Percentiles rank a stretch among this genome's conserved stretches.
These are phyloP conservation scores for Girardinus metallicus DNA, from an alignment of 2,797 vertebrate genomes.

Conservation along the genomic window DNA sequence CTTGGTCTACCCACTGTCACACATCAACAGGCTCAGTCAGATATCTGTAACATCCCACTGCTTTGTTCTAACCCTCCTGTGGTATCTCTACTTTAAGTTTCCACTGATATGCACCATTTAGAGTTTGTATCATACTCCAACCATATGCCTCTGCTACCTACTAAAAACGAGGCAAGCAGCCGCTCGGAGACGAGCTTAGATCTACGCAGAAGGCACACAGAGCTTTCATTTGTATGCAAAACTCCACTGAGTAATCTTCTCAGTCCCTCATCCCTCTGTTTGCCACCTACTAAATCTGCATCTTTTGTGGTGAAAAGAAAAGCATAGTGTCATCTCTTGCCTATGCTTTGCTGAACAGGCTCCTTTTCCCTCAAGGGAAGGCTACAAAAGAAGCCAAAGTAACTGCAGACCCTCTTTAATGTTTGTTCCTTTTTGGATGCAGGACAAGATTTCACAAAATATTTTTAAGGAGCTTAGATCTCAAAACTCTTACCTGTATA, in stretches of 20 bases:
- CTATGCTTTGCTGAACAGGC: conserved; percentile 1
- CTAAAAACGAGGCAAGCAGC: conserved; percentile 32
- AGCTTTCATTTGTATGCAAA: conserved; percentile 51
- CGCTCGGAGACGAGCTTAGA: conserved; percentile 30
- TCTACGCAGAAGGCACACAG: conserved; percentile 24
- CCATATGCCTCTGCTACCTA: conserved; percentile 49
- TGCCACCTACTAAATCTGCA: conserved; percentile 42
- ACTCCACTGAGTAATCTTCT: conserved; percentile 51
- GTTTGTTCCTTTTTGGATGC: neutral
- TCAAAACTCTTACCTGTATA: conserved; percentile 90
- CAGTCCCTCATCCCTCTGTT: conserved; percentile 36
- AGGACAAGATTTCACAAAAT: neutral
- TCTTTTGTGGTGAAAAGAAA: conserved; percentile 33
- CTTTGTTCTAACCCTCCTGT: conserved; percentile 58
- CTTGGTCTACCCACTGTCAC: conserved; percentile 62
- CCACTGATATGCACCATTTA: conserved; percentile 49
- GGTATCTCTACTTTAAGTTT: conserved; percentile 59
- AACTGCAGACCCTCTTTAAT: neutral
- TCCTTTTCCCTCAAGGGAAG: neutral
- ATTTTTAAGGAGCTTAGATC: neutral
- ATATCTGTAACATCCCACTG: conserved; percentile 61
- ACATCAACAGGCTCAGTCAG: conserved; percentile 69
- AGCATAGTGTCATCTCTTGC: neutral
- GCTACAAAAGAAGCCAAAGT: neutral
- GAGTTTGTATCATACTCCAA: conserved; percentile 33